Base-by-base conservation (phyloP, 2,113 vertebrate genomes). In the Eublepharis macularius region DNA sequence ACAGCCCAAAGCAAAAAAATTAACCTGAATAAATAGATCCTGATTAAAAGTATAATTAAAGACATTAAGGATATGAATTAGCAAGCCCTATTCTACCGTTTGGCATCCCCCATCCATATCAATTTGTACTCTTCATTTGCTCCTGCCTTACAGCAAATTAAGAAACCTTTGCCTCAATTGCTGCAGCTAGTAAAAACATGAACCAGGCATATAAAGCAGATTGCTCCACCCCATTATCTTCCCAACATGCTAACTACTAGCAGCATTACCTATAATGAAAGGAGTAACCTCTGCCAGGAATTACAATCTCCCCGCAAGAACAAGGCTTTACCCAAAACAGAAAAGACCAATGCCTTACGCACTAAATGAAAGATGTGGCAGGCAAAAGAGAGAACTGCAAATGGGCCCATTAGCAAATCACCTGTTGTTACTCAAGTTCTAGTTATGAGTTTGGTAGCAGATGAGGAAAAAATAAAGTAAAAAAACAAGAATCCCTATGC, bases 41-140 rank as follows among this genome's bases (percentile, higher is more conserved):
- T 95, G 94, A 95, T 94, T 95, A 95, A 95, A 95, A 94, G 11
- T 93, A 95, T 95, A 96, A 96, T 96, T 94, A 96, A 96, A 32
- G 2, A 87, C 92, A 88, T 79, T 21, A 94, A 93, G 93, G 95
- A 96, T 94, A 92, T 45, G 85, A 94, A 95, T 94, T 86, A 92
- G 81, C 77, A 36, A 90, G 90, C 83, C 68, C 68, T 47, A 83
- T 80, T 43, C 87, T 13, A 80, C 47, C 39, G 92, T 54, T 54
- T 72, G 86, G 89, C 87, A 92, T 51, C 84, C 92, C 81, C 90
- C 81, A 90, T 92, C 87, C 81, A 90, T 90, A 95, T 77, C 93
- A 83, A 84, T 89, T 95, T 91, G 88, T 92, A 90, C 91, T 87
- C 91, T 88, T 39, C 88, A 79, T 86, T 65, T 83, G 87, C 47